A percentile compares a stretch with the other conserved stretches of the same genome.
Evolutionary conservation across 2,797 vertebrate genomes (phyloP).

Genomic region (Ibycter americanus): DNA sequence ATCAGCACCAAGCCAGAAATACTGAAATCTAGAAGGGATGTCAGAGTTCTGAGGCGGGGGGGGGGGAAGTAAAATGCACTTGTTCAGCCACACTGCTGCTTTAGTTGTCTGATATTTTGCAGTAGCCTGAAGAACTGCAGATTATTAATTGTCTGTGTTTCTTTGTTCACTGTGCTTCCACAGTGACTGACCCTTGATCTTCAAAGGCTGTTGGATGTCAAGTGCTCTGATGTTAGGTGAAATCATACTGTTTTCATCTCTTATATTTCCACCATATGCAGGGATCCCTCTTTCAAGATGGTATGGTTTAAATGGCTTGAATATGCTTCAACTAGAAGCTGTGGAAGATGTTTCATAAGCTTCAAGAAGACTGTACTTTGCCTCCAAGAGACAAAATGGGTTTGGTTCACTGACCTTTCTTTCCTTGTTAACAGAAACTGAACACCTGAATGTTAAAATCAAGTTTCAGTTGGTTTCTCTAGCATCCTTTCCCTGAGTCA

Average conservation of each 20-base stretch:
- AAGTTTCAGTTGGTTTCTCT: background rate
- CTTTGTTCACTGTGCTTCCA: background rate
- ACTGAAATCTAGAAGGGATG: background rate
- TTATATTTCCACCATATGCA: background rate
- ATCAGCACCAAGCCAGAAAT: background rate
- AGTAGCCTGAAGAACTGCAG: background rate
- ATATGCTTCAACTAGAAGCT: background rate
- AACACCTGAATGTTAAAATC: background rate
- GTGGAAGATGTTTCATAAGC: background rate
- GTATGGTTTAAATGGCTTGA: background rate
- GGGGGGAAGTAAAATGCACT: background rate
- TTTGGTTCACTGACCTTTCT: background rate
- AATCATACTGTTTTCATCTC: background rate
- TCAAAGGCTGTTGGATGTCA: background rate
- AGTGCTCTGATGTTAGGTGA: background rate
- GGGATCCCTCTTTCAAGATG: background rate
- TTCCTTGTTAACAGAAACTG: background rate
- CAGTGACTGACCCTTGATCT: background rate
- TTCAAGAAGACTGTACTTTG: background rate
- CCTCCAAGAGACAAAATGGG: background rate
- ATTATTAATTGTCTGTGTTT: background rate
- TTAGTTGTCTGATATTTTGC: background rate
- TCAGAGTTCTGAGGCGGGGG: background rate
- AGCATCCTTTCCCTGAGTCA: background rate
- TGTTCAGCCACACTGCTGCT: background rate